These are phyloP conservation scores for Acanthosoma haemorrhoidale DNA, from an alignment of 2,888 invertebrate species.

Conservation along the genomic window DNA sequence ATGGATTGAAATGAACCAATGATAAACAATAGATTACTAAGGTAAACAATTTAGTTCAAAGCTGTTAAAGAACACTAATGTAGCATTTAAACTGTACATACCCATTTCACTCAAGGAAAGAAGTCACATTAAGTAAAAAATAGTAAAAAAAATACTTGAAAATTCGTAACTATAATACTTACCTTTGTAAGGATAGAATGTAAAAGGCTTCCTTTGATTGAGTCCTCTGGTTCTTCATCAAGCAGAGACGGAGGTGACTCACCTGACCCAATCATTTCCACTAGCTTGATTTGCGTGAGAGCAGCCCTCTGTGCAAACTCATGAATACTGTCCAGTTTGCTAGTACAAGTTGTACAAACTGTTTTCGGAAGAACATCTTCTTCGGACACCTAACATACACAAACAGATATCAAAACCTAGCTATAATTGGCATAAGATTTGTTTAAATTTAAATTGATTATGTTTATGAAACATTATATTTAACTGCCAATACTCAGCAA, in stretches of 20 bases:
- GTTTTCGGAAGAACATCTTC: slow-evolving; percentile 64
- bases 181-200: slow-evolving; percentile 55
- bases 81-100: not conserved
- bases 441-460: not conserved
- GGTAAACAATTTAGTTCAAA: not conserved
- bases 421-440: not conserved
- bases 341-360: slow-evolving; percentile 60
- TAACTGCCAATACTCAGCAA: not conserved
- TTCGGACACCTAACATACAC: slow-evolving; percentile 53
- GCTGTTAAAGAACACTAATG: not conserved
- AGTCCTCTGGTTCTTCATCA: slow-evolving; percentile 15
- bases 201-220: slow-evolving; percentile 46
- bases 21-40: not conserved
- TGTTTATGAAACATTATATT: not conserved
- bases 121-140: not conserved
- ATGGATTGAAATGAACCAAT: not conserved
- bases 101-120: not conserved
- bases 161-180: too few species aligned
- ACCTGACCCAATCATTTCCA: slow-evolving; percentile 27
- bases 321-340: slow-evolving; percentile 60
- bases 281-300: slow-evolving; percentile 57
- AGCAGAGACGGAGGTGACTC: not conserved
- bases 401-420: not conserved
- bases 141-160: not conserved
- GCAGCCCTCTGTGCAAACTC: slow-evolving; percentile 62